Conservation (phyloP, 2,888 invertebrate genomes). For the Macrophya annulata region DNA sequence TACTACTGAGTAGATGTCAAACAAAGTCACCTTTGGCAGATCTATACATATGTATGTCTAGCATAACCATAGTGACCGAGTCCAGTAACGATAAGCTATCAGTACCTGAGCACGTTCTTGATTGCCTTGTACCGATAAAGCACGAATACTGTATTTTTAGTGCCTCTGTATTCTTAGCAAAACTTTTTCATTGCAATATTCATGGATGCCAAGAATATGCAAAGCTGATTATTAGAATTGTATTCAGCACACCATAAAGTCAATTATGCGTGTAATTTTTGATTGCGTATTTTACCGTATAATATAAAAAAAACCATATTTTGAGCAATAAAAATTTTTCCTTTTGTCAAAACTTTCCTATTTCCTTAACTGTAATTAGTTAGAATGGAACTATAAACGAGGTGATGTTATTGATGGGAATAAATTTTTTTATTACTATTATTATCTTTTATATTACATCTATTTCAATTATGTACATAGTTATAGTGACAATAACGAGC, state of each 20-base stretch:
- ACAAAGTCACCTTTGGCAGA: neutral
- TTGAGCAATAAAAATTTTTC: too few relatives aligned
- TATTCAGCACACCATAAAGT: neutral
- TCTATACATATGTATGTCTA: neutral
- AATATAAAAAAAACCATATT: neutral
- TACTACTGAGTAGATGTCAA: neutral
- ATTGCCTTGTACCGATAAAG: conserved; percentile 1
- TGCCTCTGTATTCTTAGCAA: neutral
- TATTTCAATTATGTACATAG: conserved; percentile 65
- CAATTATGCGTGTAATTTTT: neutral
- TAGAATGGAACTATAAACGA: neutral
- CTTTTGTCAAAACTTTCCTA: neutral
- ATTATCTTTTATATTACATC: conserved; percentile 62
- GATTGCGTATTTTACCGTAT: neutral
- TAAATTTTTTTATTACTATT: conserved; percentile 59
- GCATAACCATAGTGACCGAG: neutral
- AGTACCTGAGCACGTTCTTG: neutral
- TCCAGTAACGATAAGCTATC: conserved; percentile 11
- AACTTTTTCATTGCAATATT: neutral
- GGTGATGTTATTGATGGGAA: neutral
- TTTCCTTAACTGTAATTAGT: neutral
- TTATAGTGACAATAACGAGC: conserved; percentile 47
- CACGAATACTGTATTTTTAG: neutral
- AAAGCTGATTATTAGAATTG: neutral
- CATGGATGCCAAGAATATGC: neutral